phyloP scores from a whole-genome alignment of 1,140 invertebrate species.

The Sycobia sp. region DNA sequence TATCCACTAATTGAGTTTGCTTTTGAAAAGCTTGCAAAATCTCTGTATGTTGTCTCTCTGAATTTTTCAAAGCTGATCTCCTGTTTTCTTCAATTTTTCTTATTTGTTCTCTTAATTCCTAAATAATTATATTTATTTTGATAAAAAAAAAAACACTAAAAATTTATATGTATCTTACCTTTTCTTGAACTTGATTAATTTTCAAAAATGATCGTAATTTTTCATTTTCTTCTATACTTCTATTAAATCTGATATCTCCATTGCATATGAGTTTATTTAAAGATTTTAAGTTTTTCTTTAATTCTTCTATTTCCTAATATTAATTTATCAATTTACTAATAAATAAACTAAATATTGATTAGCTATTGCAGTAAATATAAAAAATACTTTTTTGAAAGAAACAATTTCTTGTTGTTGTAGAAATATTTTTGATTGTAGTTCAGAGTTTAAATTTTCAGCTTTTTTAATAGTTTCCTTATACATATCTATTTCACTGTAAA shows the following conservation, averaged over 20 bases:
- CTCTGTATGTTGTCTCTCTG: slow-evolving; percentile 61
- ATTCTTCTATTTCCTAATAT: slow-evolving; percentile 53
- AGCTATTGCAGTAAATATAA: slow-evolving; percentile 8
- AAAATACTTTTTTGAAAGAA: slow-evolving; percentile 60
- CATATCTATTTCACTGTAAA: slow-evolving; percentile 49
- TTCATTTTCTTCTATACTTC: slow-evolving; percentile 53
- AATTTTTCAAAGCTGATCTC: slow-evolving; percentile 48
- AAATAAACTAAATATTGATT: neutral
- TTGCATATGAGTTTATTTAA: slow-evolving; percentile 48
- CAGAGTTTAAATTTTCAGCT: slow-evolving; percentile 49
- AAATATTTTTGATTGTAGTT: slow-evolving; percentile 50
- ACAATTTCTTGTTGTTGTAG: slow-evolving; percentile 53
- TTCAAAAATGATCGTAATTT: slow-evolving; percentile 44
- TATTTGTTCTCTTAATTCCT: slow-evolving; percentile 59
- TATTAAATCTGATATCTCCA: slow-evolving; percentile 57
- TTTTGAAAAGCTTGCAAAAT: slow-evolving; percentile 62
- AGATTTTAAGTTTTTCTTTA: slow-evolving; percentile 60
- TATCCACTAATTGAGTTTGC: slow-evolving; percentile 61
- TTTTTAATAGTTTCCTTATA: slow-evolving; percentile 54
- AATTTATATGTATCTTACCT: slow-evolving; percentile 43
- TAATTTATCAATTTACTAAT: neutral
- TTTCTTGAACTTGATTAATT: slow-evolving; percentile 59
- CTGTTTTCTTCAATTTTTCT: slow-evolving; percentile 56
- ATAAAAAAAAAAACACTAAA: no score
- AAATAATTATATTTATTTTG: slow-evolving; percentile 17